A percentile compares a stretch with the other conserved stretches of the same genome.
These are phyloP conservation scores for Therioaphis trifolii DNA, from an alignment of 2,888 invertebrate species.

Conservation along the genomic window DNA sequence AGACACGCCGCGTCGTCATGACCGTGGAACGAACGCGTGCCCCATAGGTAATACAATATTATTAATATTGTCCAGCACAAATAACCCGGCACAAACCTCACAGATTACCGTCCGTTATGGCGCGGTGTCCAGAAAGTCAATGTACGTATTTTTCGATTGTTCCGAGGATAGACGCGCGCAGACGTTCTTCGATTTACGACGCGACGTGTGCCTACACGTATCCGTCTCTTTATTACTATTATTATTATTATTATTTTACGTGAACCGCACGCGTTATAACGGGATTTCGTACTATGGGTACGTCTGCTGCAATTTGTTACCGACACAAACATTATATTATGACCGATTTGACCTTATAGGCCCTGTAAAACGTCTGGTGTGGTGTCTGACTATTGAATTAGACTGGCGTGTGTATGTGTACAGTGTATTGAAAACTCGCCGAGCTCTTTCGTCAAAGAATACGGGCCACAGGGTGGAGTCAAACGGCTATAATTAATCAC, in stretches of 20 bases:
- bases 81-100: background rate
- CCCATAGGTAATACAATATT: background rate
- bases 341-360: slow-evolving; percentile 7
- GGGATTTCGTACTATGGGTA: background rate
- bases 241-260: too few species aligned
- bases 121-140: too few species aligned
- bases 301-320: background rate
- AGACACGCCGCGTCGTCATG: background rate
- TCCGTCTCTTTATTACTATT: too few species aligned
- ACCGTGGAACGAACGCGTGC: background rate
- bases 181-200: too few species aligned
- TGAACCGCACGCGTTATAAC: background rate
- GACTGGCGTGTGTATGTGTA: background rate
- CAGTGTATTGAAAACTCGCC: background rate
- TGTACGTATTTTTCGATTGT: background rate
- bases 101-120: background rate
- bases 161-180: too few species aligned
- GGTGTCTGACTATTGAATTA: background rate
- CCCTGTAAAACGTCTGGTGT: slow-evolving; percentile 1
- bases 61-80: background rate
- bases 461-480: slow-evolving; percentile 53
- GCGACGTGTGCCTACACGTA: too few species aligned
- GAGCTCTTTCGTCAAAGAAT: slow-evolving; percentile 20
- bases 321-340: background rate
- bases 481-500: slow-evolving; percentile 55